A percentile compares a stretch with the other conserved stretches of the same genome.
These are phyloP conservation scores for Elaphurus davidianus DNA, from an alignment of 2,113 vertebrate species.

Conservation along the genomic window DNA sequence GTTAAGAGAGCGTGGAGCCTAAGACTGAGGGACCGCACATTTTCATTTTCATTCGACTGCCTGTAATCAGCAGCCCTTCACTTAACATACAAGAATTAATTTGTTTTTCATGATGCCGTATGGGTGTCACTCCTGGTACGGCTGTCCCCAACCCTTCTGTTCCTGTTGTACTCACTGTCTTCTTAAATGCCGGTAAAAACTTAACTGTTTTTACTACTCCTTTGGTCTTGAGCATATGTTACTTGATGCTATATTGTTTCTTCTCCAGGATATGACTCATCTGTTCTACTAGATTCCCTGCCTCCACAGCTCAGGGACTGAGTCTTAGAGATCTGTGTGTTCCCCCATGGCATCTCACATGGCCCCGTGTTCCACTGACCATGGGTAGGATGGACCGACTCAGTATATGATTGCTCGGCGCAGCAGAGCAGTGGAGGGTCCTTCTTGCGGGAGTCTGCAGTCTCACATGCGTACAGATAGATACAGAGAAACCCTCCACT, in stretches of 20 bases:
- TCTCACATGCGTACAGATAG: background rate
- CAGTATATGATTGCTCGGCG: background rate
- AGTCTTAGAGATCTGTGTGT: background rate
- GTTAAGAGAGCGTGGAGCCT: background rate
- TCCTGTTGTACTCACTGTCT: background rate
- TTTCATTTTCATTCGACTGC: background rate
- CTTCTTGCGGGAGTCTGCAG: background rate
- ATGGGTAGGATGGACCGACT: background rate
- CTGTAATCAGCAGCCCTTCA: background rate
- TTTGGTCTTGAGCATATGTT: background rate
- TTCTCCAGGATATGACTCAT: slow-evolving; percentile 49
- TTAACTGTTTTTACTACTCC: background rate
- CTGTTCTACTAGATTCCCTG: background rate
- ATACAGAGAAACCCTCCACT: background rate
- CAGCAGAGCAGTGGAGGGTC: background rate
- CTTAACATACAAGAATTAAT: background rate
- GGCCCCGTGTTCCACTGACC: background rate
- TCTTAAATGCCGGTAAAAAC: background rate
- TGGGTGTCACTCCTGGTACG: background rate
- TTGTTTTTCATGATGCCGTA: background rate
- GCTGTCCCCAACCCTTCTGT: background rate
- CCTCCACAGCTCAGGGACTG: background rate
- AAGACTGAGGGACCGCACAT: background rate
- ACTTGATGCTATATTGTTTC: background rate
- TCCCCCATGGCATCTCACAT: background rate